These are phyloP conservation scores for Drosophila borealis DNA, from an alignment of 2,888 invertebrate species.

Conservation along the genomic window DNA sequence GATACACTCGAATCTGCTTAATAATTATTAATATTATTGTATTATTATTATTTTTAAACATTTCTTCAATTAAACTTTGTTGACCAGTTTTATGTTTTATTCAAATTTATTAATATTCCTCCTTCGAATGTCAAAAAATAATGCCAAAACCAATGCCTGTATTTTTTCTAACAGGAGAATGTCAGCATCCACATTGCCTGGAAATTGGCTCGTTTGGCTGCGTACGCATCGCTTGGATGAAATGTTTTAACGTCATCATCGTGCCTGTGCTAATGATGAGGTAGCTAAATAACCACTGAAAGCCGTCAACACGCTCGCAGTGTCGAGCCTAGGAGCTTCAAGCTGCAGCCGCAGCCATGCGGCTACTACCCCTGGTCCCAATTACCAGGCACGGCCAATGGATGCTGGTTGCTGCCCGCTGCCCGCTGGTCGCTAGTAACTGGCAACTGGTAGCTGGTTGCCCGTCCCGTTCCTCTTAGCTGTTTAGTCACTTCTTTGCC, in stretches of 20 bases:
- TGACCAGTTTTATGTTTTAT: too few relatives aligned
- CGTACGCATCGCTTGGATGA: neutral
- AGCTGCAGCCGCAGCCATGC: slow-evolving; percentile 3
- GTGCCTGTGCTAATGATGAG: slow-evolving; percentile 25
- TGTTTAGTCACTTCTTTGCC: slow-evolving; percentile 29
- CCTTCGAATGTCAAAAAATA: too few relatives aligned
- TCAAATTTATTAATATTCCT: too few relatives aligned
- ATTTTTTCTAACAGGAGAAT: neutral
- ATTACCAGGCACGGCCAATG: slow-evolving; percentile 9
- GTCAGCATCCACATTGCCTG: neutral
- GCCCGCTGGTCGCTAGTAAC: neutral
- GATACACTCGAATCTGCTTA: too few relatives aligned
- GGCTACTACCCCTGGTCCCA: neutral
- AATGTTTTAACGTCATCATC: slow-evolving; percentile 33
- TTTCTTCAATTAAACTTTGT: too few relatives aligned
- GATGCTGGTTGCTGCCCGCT: slow-evolving; percentile 10
- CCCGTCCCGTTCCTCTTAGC: neutral
- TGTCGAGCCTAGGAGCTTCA: slow-evolving; percentile 11
- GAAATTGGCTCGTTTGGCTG: neutral
- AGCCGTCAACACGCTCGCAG: slow-evolving; percentile 36
- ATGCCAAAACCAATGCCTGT: too few relatives aligned
- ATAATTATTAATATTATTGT: too few relatives aligned
- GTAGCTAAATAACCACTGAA: slow-evolving; percentile 42
- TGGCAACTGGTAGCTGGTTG: slow-evolving; percentile 8
- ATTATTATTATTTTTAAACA: too few relatives aligned